Evolutionary conservation across 2,113 vertebrate genomes (phyloP).

Genomic region (Oophaga pumilio): DNA sequence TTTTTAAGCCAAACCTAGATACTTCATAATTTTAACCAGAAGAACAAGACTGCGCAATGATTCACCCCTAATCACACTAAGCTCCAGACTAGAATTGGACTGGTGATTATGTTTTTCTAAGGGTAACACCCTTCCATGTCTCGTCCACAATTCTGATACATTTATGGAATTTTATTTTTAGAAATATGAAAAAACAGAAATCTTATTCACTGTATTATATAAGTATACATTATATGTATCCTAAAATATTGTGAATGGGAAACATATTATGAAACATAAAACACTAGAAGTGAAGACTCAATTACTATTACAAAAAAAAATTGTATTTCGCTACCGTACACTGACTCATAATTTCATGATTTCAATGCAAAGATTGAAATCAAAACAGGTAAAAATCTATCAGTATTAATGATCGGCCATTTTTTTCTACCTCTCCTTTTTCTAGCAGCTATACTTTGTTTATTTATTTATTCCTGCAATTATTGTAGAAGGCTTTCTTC

Average conservation of each 20-base stretch:
- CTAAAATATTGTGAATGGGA: not conserved
- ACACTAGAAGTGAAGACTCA: not conserved
- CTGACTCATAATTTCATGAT: too few relatives aligned
- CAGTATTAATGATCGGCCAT: too few relatives aligned
- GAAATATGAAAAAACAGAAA: not conserved
- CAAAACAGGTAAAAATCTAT: too few relatives aligned
- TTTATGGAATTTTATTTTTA: conserved; percentile 31
- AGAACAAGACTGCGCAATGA: not conserved
- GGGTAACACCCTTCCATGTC: conserved; percentile 16
- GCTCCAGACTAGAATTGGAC: conserved; percentile 34
- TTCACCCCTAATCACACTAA: conserved; percentile 17
- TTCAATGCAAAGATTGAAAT: too few relatives aligned
- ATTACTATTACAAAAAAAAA: not conserved
- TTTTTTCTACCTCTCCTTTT: too few relatives aligned
- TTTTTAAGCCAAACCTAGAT: conserved; percentile 16
- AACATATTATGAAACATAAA: not conserved
- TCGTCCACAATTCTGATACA: not conserved
- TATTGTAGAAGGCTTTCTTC: too few relatives aligned
- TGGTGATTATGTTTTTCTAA: conserved; percentile 22
- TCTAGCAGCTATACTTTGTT: too few relatives aligned
- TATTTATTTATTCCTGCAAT: too few relatives aligned
- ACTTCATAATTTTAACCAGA: conserved; percentile 11
- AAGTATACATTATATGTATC: too few relatives aligned
- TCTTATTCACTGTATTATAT: not conserved
- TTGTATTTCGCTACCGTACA: too few relatives aligned